These are phyloP conservation scores for Lophotis ruficrista DNA, from an alignment of 2,113 vertebrate species.

Conservation along the genomic window DNA sequence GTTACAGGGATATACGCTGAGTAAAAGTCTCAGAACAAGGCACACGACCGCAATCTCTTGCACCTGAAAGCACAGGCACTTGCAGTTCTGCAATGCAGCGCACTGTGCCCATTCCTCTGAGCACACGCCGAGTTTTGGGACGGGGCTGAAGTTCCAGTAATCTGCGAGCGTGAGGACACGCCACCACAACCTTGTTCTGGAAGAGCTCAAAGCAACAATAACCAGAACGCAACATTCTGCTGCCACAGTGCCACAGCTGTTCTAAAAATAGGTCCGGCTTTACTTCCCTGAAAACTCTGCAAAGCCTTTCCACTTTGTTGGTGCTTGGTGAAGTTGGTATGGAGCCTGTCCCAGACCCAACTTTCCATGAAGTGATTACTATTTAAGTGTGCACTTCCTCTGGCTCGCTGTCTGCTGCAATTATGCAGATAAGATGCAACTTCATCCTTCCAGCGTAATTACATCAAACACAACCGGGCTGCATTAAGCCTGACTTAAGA, in stretches of 20 bases:
- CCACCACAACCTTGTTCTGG: neutral
- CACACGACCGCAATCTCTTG: accelerated
- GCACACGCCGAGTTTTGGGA: neutral
- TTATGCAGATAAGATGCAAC: slow-evolving; percentile 63
- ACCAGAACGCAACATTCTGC: neutral
- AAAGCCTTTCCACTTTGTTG: neutral
- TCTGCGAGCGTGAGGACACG: neutral
- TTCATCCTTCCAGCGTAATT: slow-evolving; percentile 67
- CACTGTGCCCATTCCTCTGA: neutral
- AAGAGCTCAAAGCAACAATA: neutral
- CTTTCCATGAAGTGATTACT: slow-evolving; percentile 16
- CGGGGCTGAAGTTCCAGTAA: neutral
- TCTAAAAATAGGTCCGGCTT: neutral
- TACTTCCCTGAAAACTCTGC: neutral
- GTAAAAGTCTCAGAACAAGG: neutral
- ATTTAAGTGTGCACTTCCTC: neutral
- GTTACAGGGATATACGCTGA: no score
- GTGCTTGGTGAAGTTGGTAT: neutral
- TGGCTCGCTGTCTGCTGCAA: slow-evolving; percentile 15
- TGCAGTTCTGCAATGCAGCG: neutral
- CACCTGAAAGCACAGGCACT: accelerated
- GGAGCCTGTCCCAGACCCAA: neutral
- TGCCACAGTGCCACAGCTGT: neutral
- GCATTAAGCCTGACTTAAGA: slow-evolving; percentile 54
- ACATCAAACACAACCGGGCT: slow-evolving; percentile 58